These are phyloP conservation scores for Aphidius colemani DNA, from an alignment of 2,888 invertebrate genomes.

Conservation along the genomic window DNA sequence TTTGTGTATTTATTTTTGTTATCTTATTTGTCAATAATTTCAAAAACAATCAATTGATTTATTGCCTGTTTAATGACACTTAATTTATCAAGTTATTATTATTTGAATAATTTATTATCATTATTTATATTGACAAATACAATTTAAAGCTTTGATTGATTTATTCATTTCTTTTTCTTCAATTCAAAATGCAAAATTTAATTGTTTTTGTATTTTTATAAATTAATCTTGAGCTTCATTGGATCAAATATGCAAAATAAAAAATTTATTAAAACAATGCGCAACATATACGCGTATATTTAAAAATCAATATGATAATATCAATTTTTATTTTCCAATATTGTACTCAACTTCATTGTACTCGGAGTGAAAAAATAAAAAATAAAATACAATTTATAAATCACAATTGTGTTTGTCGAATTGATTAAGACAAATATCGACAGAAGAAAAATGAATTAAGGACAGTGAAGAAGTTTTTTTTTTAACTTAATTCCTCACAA, in stretches of 20 bases:
- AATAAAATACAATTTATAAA: conserved; percentile 33
- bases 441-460: conserved; percentile 4
- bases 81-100: too few relatives aligned
- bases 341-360: conserved; percentile 13
- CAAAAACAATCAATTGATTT: too few relatives aligned
- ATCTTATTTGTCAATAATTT: not conserved
- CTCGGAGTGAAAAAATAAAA: conserved; percentile 22
- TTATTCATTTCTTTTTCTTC: too few relatives aligned
- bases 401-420: conserved; percentile 30
- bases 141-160: not conserved
- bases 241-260: not conserved
- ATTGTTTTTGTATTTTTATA: too few relatives aligned
- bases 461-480: conserved; percentile 13
- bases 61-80: too few relatives aligned
- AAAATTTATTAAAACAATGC: not conserved
- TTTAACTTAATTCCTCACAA: conserved; percentile 9
- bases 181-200: too few relatives aligned
- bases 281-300: conserved; percentile 13
- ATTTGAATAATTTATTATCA: not conserved
- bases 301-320: conserved; percentile 5
- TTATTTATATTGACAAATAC: not conserved
- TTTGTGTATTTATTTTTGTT: conserved; percentile 6
- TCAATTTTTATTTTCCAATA: conserved; percentile 15
- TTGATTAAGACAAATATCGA: conserved; percentile 7
- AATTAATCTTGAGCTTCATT: too few relatives aligned